Base-by-base conservation (phyloP, 1,140 invertebrate genomes). In the Drosophila orena region DNA sequence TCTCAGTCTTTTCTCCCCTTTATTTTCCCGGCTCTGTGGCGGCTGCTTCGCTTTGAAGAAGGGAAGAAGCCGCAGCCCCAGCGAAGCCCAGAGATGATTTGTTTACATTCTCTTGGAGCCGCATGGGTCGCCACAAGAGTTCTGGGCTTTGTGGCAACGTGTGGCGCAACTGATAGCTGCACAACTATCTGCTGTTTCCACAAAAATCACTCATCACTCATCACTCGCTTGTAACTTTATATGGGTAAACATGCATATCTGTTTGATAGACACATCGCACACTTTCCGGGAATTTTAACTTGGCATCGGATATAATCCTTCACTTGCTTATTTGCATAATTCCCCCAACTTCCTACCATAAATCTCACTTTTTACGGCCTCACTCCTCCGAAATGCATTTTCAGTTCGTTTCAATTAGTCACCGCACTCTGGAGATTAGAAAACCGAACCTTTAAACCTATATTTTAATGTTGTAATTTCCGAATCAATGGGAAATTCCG, bases 271-370 rank as follows among this genome's bases (percentile, higher is more conserved):
- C 34, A 49, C 24, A 35, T 20, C 46, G 30, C 59, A 64, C 65
- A 53, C 65, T 69, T 69, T 69, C 62, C 17, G 47, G 35, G 66
- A 56, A 49, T 17, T 35, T 64, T 44, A 30, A 46, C 69, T 70
- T 56, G 49, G 49, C 56, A 66, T 68, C 46, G 65, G 60, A 56
- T 57, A 47, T 55, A 70, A 70, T 70, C 50, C 68, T 53, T 65
- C 60, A 68, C 64, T 70, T 70, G 64, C 65, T 56, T 40, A 69
- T 69, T 69, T 69, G 65, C 68, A 68, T 69, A 69, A 54, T 70
- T 55, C 66, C 15, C 15, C 14, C 37, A 17, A 70, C 64, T 70
- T 69, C 66, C 66, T 66, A 24, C 15, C 64, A 71, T 71, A 71
- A 71, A 71, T 71, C 43, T 22, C 14, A 2, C 7, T 10, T 57